Evolutionary conservation across 2,888 invertebrate genomes (phyloP), one percentile per base, ranked within the genome.

Genomic region (Ellobium chinense): DNA sequence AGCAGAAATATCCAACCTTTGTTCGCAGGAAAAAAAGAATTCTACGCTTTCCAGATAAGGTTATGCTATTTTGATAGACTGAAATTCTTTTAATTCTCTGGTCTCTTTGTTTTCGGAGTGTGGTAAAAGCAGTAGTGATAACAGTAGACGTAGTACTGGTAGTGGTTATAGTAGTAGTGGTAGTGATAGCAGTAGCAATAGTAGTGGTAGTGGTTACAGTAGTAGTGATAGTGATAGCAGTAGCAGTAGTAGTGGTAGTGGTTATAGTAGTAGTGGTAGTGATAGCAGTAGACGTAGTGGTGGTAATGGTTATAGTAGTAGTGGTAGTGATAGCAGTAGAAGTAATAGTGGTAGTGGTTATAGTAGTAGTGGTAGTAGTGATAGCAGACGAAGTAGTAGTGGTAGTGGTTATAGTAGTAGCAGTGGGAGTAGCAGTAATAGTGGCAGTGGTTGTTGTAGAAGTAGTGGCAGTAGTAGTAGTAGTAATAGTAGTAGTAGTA

Each of bases 301-400:
- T 54, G 18, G 54, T 54, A 54, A 18, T 54, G 18, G 54, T 54
- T 14, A 54, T 54, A 54, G 54, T 54, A 54, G 54, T 54, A 54
- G 18, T 54, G 18, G 18, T 54, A 54, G 18, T 54, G 18, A 54
- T 54, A 54, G 18, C 21, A 54, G 18, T 54, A 54, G 18, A 14
- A 54, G 54, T 9, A 62, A 9, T 9, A 12, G 14, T 27, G 7
- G 18, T 62, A 62, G 65, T 34, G 18, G n/a, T 65, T 31, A n/a
- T 34, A 68, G 37, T 18, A 68, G 39, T 7, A 68, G 68, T 68
- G 37, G 39, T 37, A n/a, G 68, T 37, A 68, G 68, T 37, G 24
- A 37, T 18, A 68, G 14, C 5, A 39, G 37, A n/a, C 34, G 68
- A n/a, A n/a, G 39, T 37, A 68, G 68, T 68, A 54, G 69, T 29